phyloP scores from a whole-genome alignment of 1,140 invertebrate genomes.

The Caenorhabditis tropicalis region DNA sequence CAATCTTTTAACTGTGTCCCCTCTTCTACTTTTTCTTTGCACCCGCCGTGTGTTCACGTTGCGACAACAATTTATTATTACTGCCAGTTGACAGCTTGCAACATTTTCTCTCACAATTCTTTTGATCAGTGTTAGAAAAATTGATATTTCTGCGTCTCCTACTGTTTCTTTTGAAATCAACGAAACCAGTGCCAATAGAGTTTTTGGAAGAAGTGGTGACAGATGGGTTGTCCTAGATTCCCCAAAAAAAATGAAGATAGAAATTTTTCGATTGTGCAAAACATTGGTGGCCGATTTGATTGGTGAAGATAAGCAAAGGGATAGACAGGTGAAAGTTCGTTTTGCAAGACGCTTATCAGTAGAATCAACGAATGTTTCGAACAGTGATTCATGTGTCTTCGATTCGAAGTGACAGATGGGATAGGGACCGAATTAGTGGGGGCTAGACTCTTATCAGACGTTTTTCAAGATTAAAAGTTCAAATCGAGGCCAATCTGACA shows the following conservation, averaged over 20 bases:
- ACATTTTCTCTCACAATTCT: neutral
- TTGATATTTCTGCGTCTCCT: neutral
- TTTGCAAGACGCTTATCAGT: too few relatives aligned
- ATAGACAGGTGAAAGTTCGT: too few relatives aligned
- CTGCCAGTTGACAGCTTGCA: neutral
- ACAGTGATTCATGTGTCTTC: too few relatives aligned
- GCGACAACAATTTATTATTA: neutral
- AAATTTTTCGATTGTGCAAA: neutral
- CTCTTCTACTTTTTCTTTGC: neutral
- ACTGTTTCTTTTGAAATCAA: neutral
- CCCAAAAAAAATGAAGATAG: neutral
- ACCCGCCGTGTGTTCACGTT: neutral
- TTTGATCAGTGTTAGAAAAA: constrained; percentile 20
- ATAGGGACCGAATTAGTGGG: too few relatives aligned
- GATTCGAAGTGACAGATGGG: too few relatives aligned
- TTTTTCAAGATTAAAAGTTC: too few relatives aligned
- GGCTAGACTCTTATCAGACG: too few relatives aligned
- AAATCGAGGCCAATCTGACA: too few relatives aligned
- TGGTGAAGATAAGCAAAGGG: too few relatives aligned
- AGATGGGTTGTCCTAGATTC: neutral
- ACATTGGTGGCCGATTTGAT: neutral
- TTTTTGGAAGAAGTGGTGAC: neutral
- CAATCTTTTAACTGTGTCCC: constrained; percentile 7
- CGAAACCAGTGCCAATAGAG: neutral
- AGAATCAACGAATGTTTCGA: too few relatives aligned